phyloP scores from a whole-genome alignment of 2,797 vertebrate genomes.

The Varecia variegata region DNA sequence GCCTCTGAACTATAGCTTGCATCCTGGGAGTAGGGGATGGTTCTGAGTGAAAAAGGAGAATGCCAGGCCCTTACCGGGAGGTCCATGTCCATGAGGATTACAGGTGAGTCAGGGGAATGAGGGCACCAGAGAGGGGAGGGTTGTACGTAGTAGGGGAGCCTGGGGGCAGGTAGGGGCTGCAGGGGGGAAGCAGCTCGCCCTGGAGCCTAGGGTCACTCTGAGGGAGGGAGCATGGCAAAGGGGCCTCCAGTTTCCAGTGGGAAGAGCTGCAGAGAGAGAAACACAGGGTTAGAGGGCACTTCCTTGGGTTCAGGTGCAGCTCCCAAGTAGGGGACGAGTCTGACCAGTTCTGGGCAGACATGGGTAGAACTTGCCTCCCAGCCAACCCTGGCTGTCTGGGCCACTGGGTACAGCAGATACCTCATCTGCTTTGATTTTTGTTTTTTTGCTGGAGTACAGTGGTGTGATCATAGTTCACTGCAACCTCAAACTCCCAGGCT shows the following conservation, averaged over 20 bases:
- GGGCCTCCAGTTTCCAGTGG: conserved; percentile 53
- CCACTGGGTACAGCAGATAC: background rate
- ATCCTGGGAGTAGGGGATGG: background rate
- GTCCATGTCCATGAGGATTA: background rate
- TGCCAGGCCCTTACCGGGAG: background rate
- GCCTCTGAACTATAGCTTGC: background rate
- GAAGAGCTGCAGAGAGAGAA: conserved; percentile 73
- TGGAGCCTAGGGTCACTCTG: conserved; percentile 61
- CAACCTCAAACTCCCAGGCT: background rate
- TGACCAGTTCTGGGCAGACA: background rate
- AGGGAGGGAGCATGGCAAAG: conserved; percentile 17
- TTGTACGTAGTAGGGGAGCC: conserved; percentile 23
- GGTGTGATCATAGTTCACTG: background rate
- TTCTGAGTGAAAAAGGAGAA: background rate
- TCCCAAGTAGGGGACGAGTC: background rate
- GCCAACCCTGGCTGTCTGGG: background rate
- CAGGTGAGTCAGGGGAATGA: conserved; percentile 65
- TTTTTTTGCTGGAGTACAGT: background rate
- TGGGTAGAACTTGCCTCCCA: background rate
- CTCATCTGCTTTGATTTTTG: too few relatives aligned
- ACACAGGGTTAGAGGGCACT: background rate
- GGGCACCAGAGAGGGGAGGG: conserved; percentile 33
- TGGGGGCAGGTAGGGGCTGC: conserved; percentile 8
- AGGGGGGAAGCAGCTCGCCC: conserved; percentile 40
- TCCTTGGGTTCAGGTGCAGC: background rate